phyloP scores from a whole-genome alignment of 1,140 invertebrate species.

The Palaemon carinicauda region DNA sequence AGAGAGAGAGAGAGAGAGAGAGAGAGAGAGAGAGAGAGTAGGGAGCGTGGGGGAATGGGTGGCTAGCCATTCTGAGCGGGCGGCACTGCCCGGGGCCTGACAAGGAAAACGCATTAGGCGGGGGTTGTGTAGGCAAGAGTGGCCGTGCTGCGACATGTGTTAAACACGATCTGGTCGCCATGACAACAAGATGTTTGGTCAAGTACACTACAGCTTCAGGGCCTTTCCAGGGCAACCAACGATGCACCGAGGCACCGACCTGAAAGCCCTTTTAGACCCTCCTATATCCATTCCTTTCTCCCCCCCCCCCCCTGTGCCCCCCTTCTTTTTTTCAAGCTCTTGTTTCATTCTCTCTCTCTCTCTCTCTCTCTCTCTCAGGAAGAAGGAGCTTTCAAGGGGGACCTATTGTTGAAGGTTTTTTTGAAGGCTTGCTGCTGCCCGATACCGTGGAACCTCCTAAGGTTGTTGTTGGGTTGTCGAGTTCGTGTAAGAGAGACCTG shows the following conservation, averaged over 20 bases:
- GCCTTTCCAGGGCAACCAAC: constrained; percentile 34
- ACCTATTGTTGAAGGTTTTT: not conserved
- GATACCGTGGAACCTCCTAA: no score
- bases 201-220: constrained; percentile 52
- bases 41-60: not conserved
- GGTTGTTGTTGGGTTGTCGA: not conserved
- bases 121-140: constrained; percentile 44
- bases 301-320: not conserved
- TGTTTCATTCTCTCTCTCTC: no score
- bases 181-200: constrained; percentile 55
- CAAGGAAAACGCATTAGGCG: constrained; percentile 49
- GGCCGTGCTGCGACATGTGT: constrained; percentile 52
- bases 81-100: constrained; percentile 23
- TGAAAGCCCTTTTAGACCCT: constrained; percentile 36
- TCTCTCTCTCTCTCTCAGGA: no score
- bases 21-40: not conserved
- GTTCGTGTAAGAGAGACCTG: not conserved
- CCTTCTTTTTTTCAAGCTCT: not conserved
- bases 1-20: not conserved
- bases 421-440: no score
- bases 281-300: no score
- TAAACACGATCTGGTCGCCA: constrained; percentile 51
- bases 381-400: not conserved
- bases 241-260: not conserved
- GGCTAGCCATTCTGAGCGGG: constrained; percentile 45